Evolutionary conservation across 53 echinoderm and acorn worm genomes (phyloP), one percentile per base, ranked within the genome.

Genomic region (Mesocentrotus franciscanus): DNA sequence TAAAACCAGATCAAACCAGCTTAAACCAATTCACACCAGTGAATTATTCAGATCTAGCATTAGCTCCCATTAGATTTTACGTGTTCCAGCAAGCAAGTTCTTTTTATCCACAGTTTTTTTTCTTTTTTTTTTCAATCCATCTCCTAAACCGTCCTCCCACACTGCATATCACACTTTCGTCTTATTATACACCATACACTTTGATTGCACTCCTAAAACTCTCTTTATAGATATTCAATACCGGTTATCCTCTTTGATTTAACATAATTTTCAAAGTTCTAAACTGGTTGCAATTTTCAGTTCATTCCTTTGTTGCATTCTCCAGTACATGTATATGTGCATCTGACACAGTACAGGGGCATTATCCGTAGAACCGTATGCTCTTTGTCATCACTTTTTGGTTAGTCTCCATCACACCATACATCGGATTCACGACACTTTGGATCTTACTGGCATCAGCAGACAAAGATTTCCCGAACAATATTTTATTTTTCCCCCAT

Each of bases 201-300:
- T 81, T 81, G 58, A 87, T 87, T 87, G 87, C 87, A 87, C 87
- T 58, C 87, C 87, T 59, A 58, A 87, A 87, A 57, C 87, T 87
- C 27, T 87, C 58, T 87, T 56, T 56, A 57, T 27, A 84, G 42
- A 39, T 49, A 84, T 84, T 84, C 55, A 84, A 17, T 20, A 27
- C 49, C 6, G 49, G 49, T 49, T 49, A 57, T 87, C 87, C 58
- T n/a, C 58, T 58, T 29, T 13, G 26, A 12, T 18, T 78, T 78
- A 30, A 84, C 17, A 84, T 20, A 6, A 16, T 20, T 49, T 49
- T 32, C 11, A 30, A 12, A 74, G 14, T 6, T 74, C 32, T 14
- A 30, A 12, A 32, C 10, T 11, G 8, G 20, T 4, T 81, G 36
- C 81, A 39, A 33, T 33, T 81, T 42, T 81, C 81, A n/a, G 72